Base-by-base conservation (phyloP, 2,113 vertebrate species). In the Falcunculus frontatus region DNA sequence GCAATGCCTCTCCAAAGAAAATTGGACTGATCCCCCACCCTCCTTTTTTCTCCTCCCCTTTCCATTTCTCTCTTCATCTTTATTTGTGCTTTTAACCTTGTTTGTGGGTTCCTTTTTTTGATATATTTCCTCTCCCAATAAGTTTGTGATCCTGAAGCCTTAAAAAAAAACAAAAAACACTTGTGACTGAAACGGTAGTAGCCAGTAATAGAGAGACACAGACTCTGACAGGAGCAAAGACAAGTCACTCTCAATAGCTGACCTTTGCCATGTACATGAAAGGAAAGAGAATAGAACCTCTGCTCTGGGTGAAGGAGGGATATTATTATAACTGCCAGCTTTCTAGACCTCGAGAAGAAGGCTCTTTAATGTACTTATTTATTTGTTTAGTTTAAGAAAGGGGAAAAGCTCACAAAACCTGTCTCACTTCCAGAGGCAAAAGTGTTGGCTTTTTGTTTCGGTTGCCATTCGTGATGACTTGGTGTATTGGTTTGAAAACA, bases 211-310 rank as follows among this genome's bases (percentile, higher is more conserved):
- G 62, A 95, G 74, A 70, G 84, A 93, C 84, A 92, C 37, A 89
- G 59, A 63, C 14, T 25, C 69, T 63, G 84, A 69, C 52, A 79
- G 65, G 25, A 89, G 95, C 86, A 76, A 62, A 5, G 81, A 89
- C 87, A 95, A 82, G 72, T 55, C 9, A 1, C 73, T 91, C 93
- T 95, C 93, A 85, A 94, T 67, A 46, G 53, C 84, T 98, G 98
- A 98, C 98, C 98, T 98, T 97, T 98, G 94, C 46, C 87, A 96
- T 69, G 89, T 92, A 96, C 85, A 86, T 98, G 95, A 98, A 88
- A 97, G 97, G 96, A 98, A 97, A 97, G 69, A 97, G 97, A 96
- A 96, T 49, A 74, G 62, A 96, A 82, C 89, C 97, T 92, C 96
- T 97, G 95, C 97, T 97, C 78, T 89, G 89, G 96, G 77, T 93